phyloP scores from a whole-genome alignment of 1,140 invertebrate genomes.

The Drosophila nasuta region DNA sequence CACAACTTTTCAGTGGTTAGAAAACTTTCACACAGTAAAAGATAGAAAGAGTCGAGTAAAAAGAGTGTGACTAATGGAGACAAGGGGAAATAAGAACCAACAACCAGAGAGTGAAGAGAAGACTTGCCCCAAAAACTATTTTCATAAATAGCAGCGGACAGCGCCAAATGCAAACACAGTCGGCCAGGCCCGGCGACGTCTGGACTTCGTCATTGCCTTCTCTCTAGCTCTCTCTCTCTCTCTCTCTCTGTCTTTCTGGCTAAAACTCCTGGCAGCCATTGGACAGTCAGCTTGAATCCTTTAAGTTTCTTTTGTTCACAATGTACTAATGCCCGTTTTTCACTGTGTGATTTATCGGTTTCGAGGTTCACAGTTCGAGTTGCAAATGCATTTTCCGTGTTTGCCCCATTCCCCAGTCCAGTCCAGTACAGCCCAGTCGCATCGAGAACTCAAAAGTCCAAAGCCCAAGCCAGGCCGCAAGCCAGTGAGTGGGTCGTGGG shows the following conservation, averaged over 20 bases:
- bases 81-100: neutral
- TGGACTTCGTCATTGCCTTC: conserved; percentile 56
- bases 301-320: conserved; percentile 71
- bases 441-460: neutral
- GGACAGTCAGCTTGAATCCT: conserved; percentile 74
- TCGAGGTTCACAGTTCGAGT: conserved; percentile 80
- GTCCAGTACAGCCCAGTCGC: conserved; percentile 14
- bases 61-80: neutral
- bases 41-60: neutral
- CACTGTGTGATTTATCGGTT: conserved; percentile 84
- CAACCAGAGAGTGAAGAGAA: conserved; percentile 9
- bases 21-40: conserved; percentile 60
- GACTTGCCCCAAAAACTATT: conserved; percentile 70
- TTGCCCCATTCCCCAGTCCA: conserved; percentile 23
- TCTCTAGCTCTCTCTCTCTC: neutral
- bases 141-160: conserved; percentile 74
- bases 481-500: conserved; percentile 37
- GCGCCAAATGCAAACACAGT: conserved; percentile 69
- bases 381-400: conserved; percentile 84
- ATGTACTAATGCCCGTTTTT: conserved; percentile 83
- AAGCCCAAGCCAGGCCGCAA: conserved; percentile 18
- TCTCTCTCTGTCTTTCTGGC: conserved; percentile 4
- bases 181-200: conserved; percentile 52
- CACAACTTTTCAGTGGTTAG: conserved; percentile 77
- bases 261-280: conserved; percentile 47